Evolutionary conservation across 1,140 invertebrate genomes (phyloP), one percentile per base, ranked within the genome.

Genomic region (Drosophila insularis): DNA sequence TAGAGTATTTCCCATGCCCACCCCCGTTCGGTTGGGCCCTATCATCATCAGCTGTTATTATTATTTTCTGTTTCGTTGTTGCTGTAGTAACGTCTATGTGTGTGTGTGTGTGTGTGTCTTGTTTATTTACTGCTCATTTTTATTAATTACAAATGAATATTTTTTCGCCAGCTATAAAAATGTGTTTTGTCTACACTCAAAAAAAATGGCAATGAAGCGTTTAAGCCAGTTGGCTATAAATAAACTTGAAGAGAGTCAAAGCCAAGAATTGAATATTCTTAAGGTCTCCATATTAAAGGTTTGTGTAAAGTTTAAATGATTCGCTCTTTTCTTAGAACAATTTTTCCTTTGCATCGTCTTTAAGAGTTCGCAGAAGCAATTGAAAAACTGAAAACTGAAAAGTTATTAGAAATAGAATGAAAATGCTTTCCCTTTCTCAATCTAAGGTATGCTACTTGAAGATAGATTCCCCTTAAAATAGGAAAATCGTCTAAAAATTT

Each of bases 41-140:
- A 23, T 35, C 40, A 10, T 35, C 19, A 50, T 39, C 53, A 14
- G 19, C 63, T 59, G 39, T 37, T 74, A 37, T 46, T 68, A 63
- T 14, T 68, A 62, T 21, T 50, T 19, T 64, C 43, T 64, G 39
- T 70, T 70, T 13, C 35, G 56, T 43, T 50, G 82, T 86, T 87
- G 84, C 82, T 40, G 46, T 69, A 68, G 82, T 27, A 82, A 89
- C 82, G 27, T 37, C 10, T 37, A 11, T 37, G 5, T 37, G 35
- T 13, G 8, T 37, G 35, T 37, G 35, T 37, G 35, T 37, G 35
- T 14, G n/a, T 43, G 43, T 50, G 19, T 50, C 17, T 50, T 50
- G 43, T 50, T 66, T 80, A 79, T 71, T 85, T 85, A 63, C 43
- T 63, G 58, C 66, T 68, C 65, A 14, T 63, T 75, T 59, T 80